These are phyloP conservation scores for Apis cerana DNA, from an alignment of 1,140 invertebrate genomes.

Conservation along the genomic window DNA sequence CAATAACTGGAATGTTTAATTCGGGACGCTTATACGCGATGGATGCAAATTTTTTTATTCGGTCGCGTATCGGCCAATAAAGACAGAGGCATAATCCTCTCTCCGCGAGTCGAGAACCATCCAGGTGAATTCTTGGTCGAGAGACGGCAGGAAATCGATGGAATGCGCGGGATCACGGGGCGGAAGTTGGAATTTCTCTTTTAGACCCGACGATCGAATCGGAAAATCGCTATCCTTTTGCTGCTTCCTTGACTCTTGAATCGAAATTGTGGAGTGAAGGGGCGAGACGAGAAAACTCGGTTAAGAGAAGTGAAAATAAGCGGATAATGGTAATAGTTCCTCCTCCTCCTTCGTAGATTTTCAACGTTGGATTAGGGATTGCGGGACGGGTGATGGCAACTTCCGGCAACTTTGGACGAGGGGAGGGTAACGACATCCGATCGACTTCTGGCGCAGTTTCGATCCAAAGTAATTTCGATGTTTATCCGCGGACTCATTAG, in stretches of 20 bases:
- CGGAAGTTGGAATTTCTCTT: conserved; percentile 39
- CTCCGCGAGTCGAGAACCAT: conserved; percentile 16
- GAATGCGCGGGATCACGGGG: conserved; percentile 35
- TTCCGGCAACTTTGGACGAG: conserved; percentile 49
- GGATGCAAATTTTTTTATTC: conserved; percentile 19
- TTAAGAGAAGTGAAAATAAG: conserved; percentile 64
- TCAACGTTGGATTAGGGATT: conserved; percentile 45
- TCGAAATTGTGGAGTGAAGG: conserved; percentile 11
- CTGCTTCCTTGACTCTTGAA: conserved; percentile 21
- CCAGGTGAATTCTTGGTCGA: conserved; percentile 3
- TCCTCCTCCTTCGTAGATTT: conserved; percentile 41
- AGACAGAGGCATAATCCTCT: neutral
- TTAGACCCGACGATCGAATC: neutral
- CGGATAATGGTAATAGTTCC: conserved; percentile 60
- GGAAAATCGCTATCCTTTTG: conserved; percentile 35
- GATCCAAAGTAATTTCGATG: conserved; percentile 55
- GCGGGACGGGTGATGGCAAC: conserved; percentile 10
- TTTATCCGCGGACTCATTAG: conserved; percentile 42
- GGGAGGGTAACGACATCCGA: conserved; percentile 35
- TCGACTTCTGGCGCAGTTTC: conserved; percentile 34
- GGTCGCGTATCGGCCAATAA: neutral
- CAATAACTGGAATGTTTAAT: no score
- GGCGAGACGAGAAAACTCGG: conserved; percentile 40
- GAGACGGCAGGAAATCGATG: conserved; percentile 33
- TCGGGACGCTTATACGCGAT: no score